These are phyloP conservation scores for Steinernema scapterisci DNA, from an alignment of 2,888 invertebrate species.

Conservation along the genomic window DNA sequence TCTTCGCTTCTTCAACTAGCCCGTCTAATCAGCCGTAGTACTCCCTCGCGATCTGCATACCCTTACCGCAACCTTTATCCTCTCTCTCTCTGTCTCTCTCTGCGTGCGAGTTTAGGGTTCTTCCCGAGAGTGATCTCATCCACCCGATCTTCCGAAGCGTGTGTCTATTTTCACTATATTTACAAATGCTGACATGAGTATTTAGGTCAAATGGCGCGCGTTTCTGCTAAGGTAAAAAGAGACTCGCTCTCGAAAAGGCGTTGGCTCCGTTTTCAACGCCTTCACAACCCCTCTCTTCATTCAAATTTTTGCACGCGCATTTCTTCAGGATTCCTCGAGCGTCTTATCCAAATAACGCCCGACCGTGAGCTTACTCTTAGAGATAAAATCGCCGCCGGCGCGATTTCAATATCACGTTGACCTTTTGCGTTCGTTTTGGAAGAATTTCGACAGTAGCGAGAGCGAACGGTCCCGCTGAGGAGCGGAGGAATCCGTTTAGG, in stretches of 20 bases:
- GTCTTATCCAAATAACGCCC: not conserved
- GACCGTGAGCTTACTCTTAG: not conserved
- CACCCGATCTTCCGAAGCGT: conserved; percentile 1
- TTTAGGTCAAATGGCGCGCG: conserved; percentile 33
- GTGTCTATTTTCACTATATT: conserved; percentile 26
- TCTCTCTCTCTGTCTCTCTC: not conserved
- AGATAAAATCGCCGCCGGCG: conserved; percentile 26
- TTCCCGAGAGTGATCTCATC: not conserved
- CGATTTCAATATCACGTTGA: conserved; percentile 28
- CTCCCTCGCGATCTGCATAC: too few species aligned
- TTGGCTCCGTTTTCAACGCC: too few species aligned
- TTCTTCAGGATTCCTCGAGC: not conserved
- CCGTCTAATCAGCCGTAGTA: too few species aligned
- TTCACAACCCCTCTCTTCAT: too few species aligned
- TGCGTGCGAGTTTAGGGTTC: not conserved
- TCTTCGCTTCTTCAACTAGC: too few species aligned
- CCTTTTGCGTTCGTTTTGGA: conserved; percentile 25
- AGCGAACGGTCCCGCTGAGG: conserved; percentile 11
- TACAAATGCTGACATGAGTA: conserved; percentile 28
- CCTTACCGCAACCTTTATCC: not conserved
- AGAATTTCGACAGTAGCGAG: not conserved
- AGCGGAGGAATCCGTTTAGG: not conserved
- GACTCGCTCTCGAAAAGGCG: not conserved
- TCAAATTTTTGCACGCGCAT: not conserved
- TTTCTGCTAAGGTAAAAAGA: conserved; percentile 27